A percentile compares a stretch with the other conserved stretches of the same genome.
Conservation (phyloP, 2,797 vertebrate species). For the Artibeus jamaicensis region DNA sequence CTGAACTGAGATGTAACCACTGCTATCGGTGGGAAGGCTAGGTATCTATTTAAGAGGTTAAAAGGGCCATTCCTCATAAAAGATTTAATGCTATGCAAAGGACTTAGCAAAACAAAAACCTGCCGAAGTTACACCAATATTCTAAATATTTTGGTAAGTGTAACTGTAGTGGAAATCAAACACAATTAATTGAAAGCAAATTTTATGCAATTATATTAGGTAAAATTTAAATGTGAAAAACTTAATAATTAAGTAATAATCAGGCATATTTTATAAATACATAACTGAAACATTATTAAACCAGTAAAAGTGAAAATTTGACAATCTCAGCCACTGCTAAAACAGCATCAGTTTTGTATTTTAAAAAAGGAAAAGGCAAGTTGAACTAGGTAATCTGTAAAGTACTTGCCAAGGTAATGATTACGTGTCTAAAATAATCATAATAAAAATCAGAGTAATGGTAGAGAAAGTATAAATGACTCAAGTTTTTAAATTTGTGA, state of each 20-base stretch:
- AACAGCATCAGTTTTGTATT: slow-evolving; percentile 5
- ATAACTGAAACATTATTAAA: not conserved
- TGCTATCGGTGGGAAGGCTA: not conserved
- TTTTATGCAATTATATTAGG: slow-evolving; percentile 18
- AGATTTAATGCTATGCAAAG: not conserved
- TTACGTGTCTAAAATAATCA: slow-evolving; percentile 14
- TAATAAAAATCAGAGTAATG: not conserved
- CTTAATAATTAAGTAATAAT: not conserved
- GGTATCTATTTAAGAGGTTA: not conserved
- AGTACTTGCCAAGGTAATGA: not conserved
- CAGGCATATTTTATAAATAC: not conserved
- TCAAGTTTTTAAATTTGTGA: not conserved
- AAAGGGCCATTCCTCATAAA: not conserved
- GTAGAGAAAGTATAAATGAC: not conserved
- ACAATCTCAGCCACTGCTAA: not conserved
- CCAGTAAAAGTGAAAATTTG: not conserved
- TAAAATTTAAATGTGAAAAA: slow-evolving; percentile 24
- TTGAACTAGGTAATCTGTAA: not conserved
- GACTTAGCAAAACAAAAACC: not conserved
- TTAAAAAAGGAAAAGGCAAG: not conserved
- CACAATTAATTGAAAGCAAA: not conserved
- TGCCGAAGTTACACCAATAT: not conserved
- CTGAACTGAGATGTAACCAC: not conserved
- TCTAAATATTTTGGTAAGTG: not conserved
- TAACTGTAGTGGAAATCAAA: slow-evolving; percentile 5